These are phyloP conservation scores for Ganaspis brasiliensis DNA, from an alignment of 2,888 invertebrate species.

Conservation along the genomic window DNA sequence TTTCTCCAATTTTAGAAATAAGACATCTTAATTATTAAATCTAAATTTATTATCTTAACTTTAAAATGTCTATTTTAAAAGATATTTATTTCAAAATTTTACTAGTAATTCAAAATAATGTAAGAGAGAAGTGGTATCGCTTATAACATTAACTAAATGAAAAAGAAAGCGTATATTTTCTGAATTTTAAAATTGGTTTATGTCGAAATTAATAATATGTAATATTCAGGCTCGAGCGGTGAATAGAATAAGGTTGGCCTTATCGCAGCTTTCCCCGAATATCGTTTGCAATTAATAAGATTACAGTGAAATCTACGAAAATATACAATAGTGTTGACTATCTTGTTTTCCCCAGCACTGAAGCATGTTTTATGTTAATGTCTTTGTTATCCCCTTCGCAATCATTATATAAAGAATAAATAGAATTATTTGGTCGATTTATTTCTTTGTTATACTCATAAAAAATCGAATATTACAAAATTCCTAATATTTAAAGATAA, in stretches of 20 bases:
- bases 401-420: neutral
- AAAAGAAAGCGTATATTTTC: neutral
- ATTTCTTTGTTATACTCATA: no score
- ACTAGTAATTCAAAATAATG: no score
- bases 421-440: neutral
- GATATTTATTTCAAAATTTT: no score
- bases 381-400: conserved; percentile 1
- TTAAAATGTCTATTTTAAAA: no score
- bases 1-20: no score
- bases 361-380: neutral
- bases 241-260: conserved; percentile 23
- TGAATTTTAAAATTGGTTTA: neutral
- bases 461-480: no score
- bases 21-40: no score
- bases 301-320: conserved; percentile 8
- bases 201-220: neutral
- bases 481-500: neutral
- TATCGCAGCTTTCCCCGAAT: conserved; percentile 31
- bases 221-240: neutral
- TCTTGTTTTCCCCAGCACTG: neutral
- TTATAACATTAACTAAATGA: no score
- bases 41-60: no score
- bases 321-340: conserved; percentile 20
- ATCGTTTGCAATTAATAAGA: conserved; percentile 37
- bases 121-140: no score